phyloP scores from a whole-genome alignment of 2,888 invertebrate genomes.

The Chymomyza amoena region DNA sequence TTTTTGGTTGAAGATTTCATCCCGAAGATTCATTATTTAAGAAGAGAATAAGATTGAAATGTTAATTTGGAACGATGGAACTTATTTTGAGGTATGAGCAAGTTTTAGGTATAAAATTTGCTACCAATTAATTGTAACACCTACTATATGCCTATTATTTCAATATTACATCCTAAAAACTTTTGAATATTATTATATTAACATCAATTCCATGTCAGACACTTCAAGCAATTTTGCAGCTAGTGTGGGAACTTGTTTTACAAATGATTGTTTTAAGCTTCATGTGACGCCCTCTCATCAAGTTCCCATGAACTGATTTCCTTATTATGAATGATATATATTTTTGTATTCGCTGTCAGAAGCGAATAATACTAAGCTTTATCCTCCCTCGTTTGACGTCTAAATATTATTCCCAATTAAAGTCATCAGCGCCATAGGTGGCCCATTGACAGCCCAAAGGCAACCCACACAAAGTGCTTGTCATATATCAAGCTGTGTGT shows the following conservation, averaged over 20 bases:
- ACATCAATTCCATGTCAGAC: too few relatives aligned
- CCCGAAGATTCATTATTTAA: too few relatives aligned
- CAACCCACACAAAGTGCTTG: conserved; percentile 3
- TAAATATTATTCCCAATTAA: conserved; percentile 79
- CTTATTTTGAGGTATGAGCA: too few relatives aligned
- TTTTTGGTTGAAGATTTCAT: too few relatives aligned
- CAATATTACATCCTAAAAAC: too few relatives aligned
- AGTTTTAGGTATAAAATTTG: too few relatives aligned
- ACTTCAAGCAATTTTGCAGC: neutral
- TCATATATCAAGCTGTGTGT: conserved; percentile 6
- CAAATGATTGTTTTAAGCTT: neutral
- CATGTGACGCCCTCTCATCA: neutral
- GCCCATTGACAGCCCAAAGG: conserved; percentile 50
- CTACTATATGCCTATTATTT: too few relatives aligned
- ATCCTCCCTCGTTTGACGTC: conserved; percentile 59
- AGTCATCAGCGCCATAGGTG: conserved; percentile 75
- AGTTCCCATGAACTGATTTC: neutral
- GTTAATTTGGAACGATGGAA: too few relatives aligned
- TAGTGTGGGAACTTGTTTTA: neutral
- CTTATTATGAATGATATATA: neutral
- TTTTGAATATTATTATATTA: too few relatives aligned
- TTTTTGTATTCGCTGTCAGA: neutral
- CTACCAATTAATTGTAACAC: too few relatives aligned
- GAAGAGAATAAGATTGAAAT: too few relatives aligned
- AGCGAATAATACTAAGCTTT: neutral